Percentiles rank a stretch among this genome's conserved stretches.
Conservation (phyloP, 2,113 vertebrate genomes). For the Pteronura brasiliensis region DNA sequence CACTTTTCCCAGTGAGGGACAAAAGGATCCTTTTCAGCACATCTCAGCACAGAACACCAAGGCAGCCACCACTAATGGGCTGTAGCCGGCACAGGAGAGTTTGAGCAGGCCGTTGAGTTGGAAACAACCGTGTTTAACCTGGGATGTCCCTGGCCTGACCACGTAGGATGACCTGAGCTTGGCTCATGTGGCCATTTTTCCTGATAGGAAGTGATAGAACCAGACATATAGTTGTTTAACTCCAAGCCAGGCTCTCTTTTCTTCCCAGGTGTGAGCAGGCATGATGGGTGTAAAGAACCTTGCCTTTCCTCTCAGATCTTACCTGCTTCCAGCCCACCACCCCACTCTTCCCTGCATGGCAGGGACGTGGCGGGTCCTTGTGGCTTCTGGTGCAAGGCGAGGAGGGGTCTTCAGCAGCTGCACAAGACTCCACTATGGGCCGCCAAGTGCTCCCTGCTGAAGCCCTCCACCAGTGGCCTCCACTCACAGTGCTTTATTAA, state of each 20-base stretch:
- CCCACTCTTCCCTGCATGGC: conserved; percentile 45
- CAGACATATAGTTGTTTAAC: neutral
- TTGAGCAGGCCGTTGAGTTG: neutral
- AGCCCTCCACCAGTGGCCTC: conserved; percentile 59
- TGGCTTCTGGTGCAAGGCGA: conserved; percentile 43
- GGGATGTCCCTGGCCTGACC: neutral
- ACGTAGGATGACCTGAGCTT: neutral
- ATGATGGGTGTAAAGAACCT: neutral
- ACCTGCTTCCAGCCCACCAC: neutral
- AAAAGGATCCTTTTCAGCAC: neutral
- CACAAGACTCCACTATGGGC: conserved; percentile 75
- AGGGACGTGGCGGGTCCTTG: neutral
- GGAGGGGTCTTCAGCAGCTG: conserved; percentile 65
- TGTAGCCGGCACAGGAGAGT: neutral
- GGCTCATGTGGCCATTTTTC: neutral
- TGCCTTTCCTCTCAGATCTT: neutral
- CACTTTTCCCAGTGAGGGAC: neutral
- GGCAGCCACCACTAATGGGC: neutral
- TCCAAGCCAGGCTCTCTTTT: neutral
- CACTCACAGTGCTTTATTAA: conserved; percentile 79
- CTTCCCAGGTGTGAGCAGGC: neutral
- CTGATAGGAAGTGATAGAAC: neutral
- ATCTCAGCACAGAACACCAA: neutral
- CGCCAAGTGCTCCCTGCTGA: conserved; percentile 74
- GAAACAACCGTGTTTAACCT: neutral